These are phyloP conservation scores for Xanthia icteritia DNA, from an alignment of 2,888 invertebrate species.

Conservation along the genomic window DNA sequence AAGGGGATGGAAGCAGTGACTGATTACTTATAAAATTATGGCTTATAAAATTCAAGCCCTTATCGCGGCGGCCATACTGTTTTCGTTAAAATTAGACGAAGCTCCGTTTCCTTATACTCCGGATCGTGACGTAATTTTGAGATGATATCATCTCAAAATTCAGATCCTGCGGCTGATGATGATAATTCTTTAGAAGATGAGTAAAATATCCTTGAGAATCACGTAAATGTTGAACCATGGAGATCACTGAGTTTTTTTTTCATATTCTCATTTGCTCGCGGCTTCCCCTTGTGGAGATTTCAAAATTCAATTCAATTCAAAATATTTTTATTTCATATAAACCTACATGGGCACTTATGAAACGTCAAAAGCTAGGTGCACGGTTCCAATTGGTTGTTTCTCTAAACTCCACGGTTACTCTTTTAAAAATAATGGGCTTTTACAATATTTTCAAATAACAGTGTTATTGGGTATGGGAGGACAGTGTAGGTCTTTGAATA, in stretches of 20 bases:
- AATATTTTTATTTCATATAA: too few species aligned
- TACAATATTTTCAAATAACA: too few species aligned
- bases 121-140: conserved; percentile 54
- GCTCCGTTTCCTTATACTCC: conserved; percentile 55
- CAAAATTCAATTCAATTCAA: too few species aligned
- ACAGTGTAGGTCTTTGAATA: too few species aligned
- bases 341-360: too few species aligned
- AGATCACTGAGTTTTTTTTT: not conserved
- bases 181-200: conserved; percentile 15
- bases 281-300: not conserved
- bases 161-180: not conserved
- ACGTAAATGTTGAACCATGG: not conserved
- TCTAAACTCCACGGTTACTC: too few species aligned
- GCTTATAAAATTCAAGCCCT: conserved; percentile 64
- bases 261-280: too few species aligned
- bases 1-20: conserved; percentile 58
- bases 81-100: conserved; percentile 62
- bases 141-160: conserved; percentile 14
- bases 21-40: conserved; percentile 67
- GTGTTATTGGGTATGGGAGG: too few species aligned
- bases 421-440: too few species aligned
- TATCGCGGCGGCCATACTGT: conserved; percentile 65
- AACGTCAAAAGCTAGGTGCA: too few species aligned
- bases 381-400: too few species aligned
- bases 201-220: conserved; percentile 4